Evolutionary conservation across 2,888 invertebrate species (phyloP), one percentile per base, ranked within the genome.

Genomic region (Rhopalosiphum nymphaeae): DNA sequence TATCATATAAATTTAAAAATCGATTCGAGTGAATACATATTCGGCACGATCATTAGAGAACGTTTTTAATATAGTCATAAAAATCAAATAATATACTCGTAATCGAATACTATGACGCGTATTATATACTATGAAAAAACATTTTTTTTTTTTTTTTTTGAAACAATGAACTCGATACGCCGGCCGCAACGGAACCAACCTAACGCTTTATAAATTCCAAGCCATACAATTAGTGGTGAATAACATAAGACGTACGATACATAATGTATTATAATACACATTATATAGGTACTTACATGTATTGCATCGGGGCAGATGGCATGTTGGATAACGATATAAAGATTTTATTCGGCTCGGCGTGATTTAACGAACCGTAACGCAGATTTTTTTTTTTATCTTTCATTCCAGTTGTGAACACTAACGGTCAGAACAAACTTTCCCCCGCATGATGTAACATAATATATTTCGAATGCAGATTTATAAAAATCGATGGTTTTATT

Each of bases 331-430:
- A 88, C 46, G 92, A 49, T 78, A 36, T 36, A 86, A 57, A 46
- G 44, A 61, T 87, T 46, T 46, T 42, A 87, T 87, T 92, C 61
- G 61, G n/a, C 36, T 53, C 87, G 86, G 86, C 61, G 86, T 44
- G 92, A 46, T 87, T 87, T 61, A 88, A 87, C 92, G 92, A 53
- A 92, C 92, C 92, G 87, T 87, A 85, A 67, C 92, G 87, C 13
- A 44, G 56, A 91, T 85, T 42, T 85, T 36, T 85, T 56, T 46
- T 10, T 86, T 36, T 36, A 46, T 86, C 91, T 91, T 61, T 85
- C 61, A 49, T 67, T 87, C 57, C 61, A 25, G 49, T 86, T 46
- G 85, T 25, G 57, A n/a, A 46, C 46, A 49, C 85, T 36, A 61
- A 87, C 87, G 92, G 87, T 88, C 92, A 57, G 42, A 92, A 78